These are phyloP conservation scores for Lepidurus packardi DNA, from an alignment of 1,140 invertebrate species.

Conservation along the genomic window DNA sequence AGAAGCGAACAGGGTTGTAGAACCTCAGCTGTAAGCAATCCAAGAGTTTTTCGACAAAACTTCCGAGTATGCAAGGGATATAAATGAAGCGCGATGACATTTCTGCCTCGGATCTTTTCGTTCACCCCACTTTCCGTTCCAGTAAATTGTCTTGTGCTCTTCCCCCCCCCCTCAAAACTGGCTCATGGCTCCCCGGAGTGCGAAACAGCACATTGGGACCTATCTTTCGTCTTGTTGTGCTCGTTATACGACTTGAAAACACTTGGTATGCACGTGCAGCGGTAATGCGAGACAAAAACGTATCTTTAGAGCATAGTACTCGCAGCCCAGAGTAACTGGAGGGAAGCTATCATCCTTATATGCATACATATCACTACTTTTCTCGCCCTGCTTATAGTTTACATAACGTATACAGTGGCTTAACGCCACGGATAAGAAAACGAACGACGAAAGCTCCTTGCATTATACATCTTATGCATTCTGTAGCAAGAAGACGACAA, in stretches of 20 bases:
- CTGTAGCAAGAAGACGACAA: not conserved
- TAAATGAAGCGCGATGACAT: no score
- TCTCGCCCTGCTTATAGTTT: not conserved
- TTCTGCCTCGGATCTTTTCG: no score
- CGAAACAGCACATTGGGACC: not conserved
- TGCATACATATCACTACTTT: not conserved
- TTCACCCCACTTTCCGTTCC: no score
- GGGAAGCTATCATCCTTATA: not conserved
- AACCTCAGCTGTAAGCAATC: no score
- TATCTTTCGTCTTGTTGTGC: not conserved
- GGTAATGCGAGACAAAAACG: conserved; percentile 5
- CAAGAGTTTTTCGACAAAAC: no score
- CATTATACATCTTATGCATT: not conserved
- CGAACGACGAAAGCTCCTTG: no score
- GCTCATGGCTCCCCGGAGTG: not conserved
- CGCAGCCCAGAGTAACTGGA: not conserved
- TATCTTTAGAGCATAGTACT: not conserved
- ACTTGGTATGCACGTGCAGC: not conserved
- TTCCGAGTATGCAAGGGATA: no score
- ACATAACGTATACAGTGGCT: no score
- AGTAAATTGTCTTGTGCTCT: no score
- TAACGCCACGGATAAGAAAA: no score
- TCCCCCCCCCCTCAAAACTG: not conserved
- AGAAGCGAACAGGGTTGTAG: no score
- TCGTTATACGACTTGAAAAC: not conserved